A percentile compares a stretch with the other conserved stretches of the same genome.
These are phyloP conservation scores for Drosophila affinis DNA, from an alignment of 2,888 invertebrate genomes.

Conservation along the genomic window DNA sequence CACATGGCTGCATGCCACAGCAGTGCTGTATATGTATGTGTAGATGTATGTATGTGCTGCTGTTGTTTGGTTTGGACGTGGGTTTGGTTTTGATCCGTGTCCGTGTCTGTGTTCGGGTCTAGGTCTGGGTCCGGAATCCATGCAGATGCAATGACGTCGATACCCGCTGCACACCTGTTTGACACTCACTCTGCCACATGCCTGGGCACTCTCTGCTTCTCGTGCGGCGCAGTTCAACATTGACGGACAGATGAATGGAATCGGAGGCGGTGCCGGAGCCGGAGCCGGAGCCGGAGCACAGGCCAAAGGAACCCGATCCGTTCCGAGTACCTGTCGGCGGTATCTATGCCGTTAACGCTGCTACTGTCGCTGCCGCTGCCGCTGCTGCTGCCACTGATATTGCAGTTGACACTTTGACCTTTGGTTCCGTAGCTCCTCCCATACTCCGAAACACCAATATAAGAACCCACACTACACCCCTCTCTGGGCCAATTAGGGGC, in stretches of 20 bases:
- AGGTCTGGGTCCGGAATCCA: conserved; percentile 4
- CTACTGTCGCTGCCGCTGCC: conserved; percentile 11
- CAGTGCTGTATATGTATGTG: neutral
- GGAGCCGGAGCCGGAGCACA: neutral
- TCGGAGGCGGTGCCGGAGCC: neutral
- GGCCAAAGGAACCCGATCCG: neutral
- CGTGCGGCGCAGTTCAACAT: neutral
- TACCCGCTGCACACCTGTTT: conserved; percentile 66
- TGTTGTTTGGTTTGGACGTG: conserved; percentile 5
- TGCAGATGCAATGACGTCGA: conserved; percentile 72
- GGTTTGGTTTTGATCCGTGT: neutral
- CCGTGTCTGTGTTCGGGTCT: conserved; percentile 1
- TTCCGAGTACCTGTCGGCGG: neutral
- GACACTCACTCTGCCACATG: conserved; percentile 56
- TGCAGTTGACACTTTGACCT: conserved; percentile 69
- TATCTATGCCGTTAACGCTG: conserved; percentile 6
- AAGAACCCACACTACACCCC: neutral
- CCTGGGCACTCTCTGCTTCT: neutral
- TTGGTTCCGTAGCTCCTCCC: conserved; percentile 34
- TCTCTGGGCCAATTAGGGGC: conserved; percentile 31
- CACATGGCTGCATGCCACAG: conserved; percentile 6
- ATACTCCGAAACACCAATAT: neutral
- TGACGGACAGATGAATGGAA: neutral
- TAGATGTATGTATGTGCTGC: neutral
- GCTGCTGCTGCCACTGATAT: conserved; percentile 15